Conservation (phyloP, 2,797 vertebrate species). For the Merluccius polli region DNA sequence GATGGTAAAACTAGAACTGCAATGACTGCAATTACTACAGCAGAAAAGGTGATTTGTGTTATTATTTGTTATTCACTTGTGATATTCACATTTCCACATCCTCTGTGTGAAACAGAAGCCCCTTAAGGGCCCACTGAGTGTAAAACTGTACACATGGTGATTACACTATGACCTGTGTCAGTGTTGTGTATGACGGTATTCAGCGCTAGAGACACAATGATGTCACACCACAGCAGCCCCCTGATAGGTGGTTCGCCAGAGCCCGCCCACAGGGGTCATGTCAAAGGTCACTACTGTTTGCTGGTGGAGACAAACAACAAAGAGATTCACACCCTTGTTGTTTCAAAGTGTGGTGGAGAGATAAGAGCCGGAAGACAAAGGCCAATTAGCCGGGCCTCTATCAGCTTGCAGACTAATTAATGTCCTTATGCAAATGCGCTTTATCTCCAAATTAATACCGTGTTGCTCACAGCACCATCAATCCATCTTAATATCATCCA, state of each 20-base stretch:
- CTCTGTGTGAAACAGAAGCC: background rate
- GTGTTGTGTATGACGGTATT: conserved; percentile 21
- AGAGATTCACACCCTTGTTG: background rate
- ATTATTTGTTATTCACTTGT: background rate
- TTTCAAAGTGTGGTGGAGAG: conserved; percentile 23
- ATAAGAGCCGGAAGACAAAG: conserved; percentile 47
- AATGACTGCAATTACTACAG: too few relatives aligned
- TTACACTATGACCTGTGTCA: background rate
- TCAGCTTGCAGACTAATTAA: conserved; percentile 40
- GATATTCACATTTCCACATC: background rate
- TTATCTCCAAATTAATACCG: conserved; percentile 6
- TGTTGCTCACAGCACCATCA: conserved; percentile 10
- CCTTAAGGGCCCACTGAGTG: background rate
- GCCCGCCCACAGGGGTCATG: conserved; percentile 28
- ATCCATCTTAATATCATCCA: background rate
- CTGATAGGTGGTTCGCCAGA: conserved; percentile 28
- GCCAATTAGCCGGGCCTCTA: conserved; percentile 46
- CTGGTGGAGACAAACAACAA: conserved; percentile 20
- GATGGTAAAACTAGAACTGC: too few relatives aligned
- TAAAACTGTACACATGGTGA: background rate
- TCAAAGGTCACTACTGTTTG: conserved; percentile 30
- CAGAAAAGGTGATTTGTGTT: background rate
- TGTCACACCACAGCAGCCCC: conserved; percentile 1
- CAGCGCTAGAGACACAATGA: conserved; percentile 1
- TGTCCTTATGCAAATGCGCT: conserved; percentile 33